Evolutionary conservation across 2,888 invertebrate genomes (phyloP).

Genomic region (Plagodis dolabraria): DNA sequence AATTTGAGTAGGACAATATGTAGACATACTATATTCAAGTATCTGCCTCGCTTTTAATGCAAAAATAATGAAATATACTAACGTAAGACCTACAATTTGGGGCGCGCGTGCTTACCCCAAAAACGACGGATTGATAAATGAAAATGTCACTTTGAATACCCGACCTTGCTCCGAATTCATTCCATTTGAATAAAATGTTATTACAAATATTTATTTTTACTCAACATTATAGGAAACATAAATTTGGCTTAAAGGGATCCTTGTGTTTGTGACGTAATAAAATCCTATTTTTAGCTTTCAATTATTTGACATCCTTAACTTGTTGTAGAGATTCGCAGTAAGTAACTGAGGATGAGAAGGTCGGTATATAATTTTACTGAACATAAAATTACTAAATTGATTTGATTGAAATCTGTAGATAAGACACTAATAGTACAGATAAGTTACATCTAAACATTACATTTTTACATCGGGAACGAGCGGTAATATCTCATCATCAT

Average conservation of each 20-base stretch:
- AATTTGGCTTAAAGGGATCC: slow-evolving; percentile 3
- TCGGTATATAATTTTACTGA: too few relatives aligned
- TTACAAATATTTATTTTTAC: slow-evolving; percentile 19
- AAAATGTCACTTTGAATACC: slow-evolving; percentile 9
- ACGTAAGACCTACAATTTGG: background rate
- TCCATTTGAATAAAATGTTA: slow-evolving; percentile 13
- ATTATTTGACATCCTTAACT: background rate
- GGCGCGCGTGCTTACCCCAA: background rate
- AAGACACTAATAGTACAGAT: too few relatives aligned
- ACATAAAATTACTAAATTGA: too few relatives aligned
- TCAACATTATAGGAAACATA: slow-evolving; percentile 7
- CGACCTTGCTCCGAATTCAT: slow-evolving; percentile 18
- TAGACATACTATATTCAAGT: too few relatives aligned
- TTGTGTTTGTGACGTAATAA: background rate
- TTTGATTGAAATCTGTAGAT: too few relatives aligned
- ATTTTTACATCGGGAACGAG: too few relatives aligned
- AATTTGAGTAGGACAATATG: too few relatives aligned
- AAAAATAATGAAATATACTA: background rate
- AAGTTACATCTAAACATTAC: too few relatives aligned
- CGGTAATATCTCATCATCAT: too few relatives aligned
- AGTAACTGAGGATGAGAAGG: too few relatives aligned
- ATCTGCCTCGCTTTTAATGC: too few relatives aligned
- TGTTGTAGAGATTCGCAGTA: too few relatives aligned
- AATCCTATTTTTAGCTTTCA: background rate
- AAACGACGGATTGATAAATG: slow-evolving; percentile 3